Conservation (phyloP, 2,113 vertebrate species). For the Cyanoliseus patagonus region DNA sequence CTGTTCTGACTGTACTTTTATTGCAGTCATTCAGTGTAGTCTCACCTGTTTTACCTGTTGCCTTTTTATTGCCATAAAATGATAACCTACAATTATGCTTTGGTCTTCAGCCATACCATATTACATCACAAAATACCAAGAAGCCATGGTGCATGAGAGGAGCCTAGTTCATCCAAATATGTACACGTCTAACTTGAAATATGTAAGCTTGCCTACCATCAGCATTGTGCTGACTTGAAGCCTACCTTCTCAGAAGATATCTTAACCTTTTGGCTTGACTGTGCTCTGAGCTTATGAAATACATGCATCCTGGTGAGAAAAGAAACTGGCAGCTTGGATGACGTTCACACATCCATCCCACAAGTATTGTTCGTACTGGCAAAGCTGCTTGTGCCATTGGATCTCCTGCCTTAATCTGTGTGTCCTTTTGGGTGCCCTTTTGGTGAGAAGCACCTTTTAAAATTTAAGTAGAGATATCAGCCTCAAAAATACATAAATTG, state of each 20-base stretch:
- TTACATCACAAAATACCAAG: not conserved
- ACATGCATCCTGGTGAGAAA: not conserved
- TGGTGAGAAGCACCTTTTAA: not conserved
- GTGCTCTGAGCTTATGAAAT: not conserved
- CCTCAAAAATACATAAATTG: not conserved
- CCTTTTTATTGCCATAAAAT: not conserved
- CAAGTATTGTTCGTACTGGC: not conserved
- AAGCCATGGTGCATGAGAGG: not conserved
- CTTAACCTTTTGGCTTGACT: not conserved
- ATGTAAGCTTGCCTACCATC: not conserved
- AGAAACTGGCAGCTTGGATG: not conserved
- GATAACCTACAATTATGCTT: not conserved
- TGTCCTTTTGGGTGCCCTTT: not conserved
- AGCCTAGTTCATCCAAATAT: not conserved
- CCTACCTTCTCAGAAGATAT: not conserved
- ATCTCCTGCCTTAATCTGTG: not conserved
- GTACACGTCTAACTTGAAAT: not conserved
- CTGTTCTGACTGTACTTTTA: not conserved
- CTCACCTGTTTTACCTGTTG: slow-evolving; percentile 41
- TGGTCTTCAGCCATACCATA: not conserved
- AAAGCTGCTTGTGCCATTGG: not conserved
- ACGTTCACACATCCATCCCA: not conserved
- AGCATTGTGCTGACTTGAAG: not conserved
- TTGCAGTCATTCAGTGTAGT: not conserved
- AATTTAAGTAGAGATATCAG: not conserved